These are phyloP conservation scores for Eulemur albifrons DNA, from an alignment of 2,797 vertebrate genomes.

Conservation along the genomic window DNA sequence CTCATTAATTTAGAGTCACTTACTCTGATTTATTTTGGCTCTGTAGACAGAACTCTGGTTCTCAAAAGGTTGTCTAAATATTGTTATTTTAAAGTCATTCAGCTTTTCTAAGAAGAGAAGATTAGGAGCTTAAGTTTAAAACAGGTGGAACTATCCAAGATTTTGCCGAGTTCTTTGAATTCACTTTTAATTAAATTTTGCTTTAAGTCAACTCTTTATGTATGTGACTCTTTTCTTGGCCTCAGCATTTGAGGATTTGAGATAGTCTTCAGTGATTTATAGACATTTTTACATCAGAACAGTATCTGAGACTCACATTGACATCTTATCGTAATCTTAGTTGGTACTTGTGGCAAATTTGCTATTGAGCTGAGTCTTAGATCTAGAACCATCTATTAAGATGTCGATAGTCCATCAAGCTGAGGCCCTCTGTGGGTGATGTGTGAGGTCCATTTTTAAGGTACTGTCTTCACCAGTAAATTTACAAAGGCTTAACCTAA, in stretches of 20 bases:
- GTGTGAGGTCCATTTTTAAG: not conserved
- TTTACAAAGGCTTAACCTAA: not conserved
- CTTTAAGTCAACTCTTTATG: not conserved
- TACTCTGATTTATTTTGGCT: not conserved
- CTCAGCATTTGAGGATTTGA: not conserved
- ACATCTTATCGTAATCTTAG: not conserved
- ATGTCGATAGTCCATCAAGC: not conserved
- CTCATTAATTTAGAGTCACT: not conserved
- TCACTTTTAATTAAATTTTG: not conserved
- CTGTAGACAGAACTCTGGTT: not conserved
- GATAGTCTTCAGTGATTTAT: not conserved
- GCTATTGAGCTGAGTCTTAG: not conserved
- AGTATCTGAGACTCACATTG: not conserved
- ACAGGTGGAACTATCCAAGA: not conserved
- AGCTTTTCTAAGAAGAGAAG: not conserved
- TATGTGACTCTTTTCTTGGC: not conserved
- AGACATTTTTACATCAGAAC: not conserved
- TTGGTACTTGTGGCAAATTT: not conserved
- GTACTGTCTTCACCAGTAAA: not conserved
- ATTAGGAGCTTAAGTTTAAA: slow-evolving; percentile 1
- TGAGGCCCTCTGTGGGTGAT: not conserved
- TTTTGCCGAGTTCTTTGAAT: not conserved
- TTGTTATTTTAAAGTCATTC: slow-evolving; percentile 3
- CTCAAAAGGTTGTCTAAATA: not conserved
- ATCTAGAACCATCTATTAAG: not conserved